Evolutionary conservation across 2,888 invertebrate genomes (phyloP).

Genomic region (Troilus luridus): DNA sequence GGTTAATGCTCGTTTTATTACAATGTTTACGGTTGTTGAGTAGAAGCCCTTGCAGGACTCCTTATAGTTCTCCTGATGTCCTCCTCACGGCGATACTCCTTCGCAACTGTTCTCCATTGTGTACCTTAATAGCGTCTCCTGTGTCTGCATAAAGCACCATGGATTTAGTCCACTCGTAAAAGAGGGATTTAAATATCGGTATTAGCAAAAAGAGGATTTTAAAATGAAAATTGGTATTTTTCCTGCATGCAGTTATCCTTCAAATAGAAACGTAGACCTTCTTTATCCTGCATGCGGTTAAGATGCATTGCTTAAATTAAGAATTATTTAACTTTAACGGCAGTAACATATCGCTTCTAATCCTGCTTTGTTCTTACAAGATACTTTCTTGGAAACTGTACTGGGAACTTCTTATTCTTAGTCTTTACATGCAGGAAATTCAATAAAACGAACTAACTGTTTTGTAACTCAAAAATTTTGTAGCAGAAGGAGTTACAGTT

Average conservation of each 20-base stretch:
- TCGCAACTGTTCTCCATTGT: constrained; percentile 47
- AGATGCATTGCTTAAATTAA: no score
- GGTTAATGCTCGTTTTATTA: background rate
- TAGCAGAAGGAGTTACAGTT: no score
- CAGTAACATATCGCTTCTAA: no score
- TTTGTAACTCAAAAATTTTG: no score
- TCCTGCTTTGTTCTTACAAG: no score
- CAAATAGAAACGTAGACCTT: no score
- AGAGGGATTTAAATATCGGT: background rate
- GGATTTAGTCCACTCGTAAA: background rate
- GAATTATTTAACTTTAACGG: no score
- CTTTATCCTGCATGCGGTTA: no score
- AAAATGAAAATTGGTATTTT: background rate
- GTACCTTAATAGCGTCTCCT: background rate
- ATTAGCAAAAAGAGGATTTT: background rate
- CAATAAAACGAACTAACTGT: no score
- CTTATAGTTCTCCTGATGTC: background rate
- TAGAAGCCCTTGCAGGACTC: background rate
- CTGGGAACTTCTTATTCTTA: no score
- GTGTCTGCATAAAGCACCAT: constrained; percentile 5
- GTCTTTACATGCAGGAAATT: no score
- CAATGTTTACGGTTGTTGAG: background rate
- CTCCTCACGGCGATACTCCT: constrained; percentile 13
- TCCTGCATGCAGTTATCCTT: background rate
- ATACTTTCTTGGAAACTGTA: no score